Evolutionary conservation across 2,888 invertebrate genomes (phyloP).

Genomic region (Tethea ocularis): DNA sequence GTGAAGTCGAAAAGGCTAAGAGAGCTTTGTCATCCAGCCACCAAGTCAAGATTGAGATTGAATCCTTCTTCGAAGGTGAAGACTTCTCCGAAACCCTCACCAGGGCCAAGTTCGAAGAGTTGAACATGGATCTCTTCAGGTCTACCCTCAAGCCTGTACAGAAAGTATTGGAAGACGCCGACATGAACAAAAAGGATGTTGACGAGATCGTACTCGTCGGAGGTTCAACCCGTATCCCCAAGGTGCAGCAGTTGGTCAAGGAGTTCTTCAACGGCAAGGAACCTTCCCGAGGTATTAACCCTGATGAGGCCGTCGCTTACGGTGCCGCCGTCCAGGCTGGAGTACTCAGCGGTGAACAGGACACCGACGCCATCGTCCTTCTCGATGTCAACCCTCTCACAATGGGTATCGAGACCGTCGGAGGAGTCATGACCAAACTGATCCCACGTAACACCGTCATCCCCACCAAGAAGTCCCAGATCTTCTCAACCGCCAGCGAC

Average conservation of each 20-base stretch:
- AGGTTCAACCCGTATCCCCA: constrained; percentile 99
- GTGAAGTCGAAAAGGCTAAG: constrained; percentile 99
- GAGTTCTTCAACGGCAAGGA: constrained; percentile 99
- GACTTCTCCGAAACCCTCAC: constrained; percentile 99
- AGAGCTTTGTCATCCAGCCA: constrained; percentile 96
- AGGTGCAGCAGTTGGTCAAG: constrained; percentile 96
- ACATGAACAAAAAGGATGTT: constrained; percentile 98
- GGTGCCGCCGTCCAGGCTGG: constrained; percentile 99
- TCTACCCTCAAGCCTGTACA: constrained; percentile 97
- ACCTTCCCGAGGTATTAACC: constrained; percentile 98
- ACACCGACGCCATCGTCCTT: constrained; percentile 97
- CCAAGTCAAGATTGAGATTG: constrained; percentile 98
- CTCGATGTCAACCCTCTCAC: constrained; percentile 99
- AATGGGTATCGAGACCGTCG: constrained; percentile 99
- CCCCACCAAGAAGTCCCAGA: constrained; percentile 99
- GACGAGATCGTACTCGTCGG: constrained; percentile 99
- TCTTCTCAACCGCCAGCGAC: constrained; percentile 99
- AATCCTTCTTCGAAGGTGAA: constrained; percentile 98
- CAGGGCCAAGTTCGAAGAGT: constrained; percentile 98
- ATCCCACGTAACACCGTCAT: constrained; percentile 99
- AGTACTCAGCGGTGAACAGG: constrained; percentile 98
- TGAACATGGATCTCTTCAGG: constrained; percentile 96
- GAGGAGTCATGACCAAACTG: constrained; percentile 99
- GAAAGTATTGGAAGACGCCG: constrained; percentile 98
- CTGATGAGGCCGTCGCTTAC: constrained; percentile 99